Conservation (phyloP, 2,113 vertebrate species). For the Grammomys dolichurus region DNA sequence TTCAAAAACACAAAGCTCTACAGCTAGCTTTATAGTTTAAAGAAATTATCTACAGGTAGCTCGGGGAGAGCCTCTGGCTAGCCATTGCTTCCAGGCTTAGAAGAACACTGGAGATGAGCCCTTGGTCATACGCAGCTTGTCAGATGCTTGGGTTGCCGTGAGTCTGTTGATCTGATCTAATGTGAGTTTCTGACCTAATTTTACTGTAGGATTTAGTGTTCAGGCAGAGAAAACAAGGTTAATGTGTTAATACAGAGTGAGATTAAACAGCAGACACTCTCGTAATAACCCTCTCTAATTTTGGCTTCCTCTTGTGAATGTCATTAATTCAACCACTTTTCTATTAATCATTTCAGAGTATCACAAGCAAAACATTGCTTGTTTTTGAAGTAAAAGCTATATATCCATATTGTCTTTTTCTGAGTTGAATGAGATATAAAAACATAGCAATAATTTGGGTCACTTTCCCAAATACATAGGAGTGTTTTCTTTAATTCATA, state of each 20-base stretch:
- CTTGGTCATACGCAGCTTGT: slow-evolving; percentile 29
- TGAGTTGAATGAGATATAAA: slow-evolving; percentile 1
- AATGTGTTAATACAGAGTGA: slow-evolving; percentile 82
- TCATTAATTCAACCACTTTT: slow-evolving; percentile 70
- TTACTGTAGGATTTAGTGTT: slow-evolving; percentile 77
- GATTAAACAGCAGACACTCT: slow-evolving; percentile 77
- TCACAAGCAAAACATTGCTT: slow-evolving; percentile 29
- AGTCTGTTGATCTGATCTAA: slow-evolving; percentile 85
- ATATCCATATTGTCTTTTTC: slow-evolving; percentile 54
- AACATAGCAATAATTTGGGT: background rate
- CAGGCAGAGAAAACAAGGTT: slow-evolving; percentile 86
- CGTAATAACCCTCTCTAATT: slow-evolving; percentile 56
- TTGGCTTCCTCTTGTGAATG: slow-evolving; percentile 67
- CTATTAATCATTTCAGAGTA: slow-evolving; percentile 57
- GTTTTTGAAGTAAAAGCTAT: slow-evolving; percentile 52
- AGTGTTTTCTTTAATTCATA: background rate
- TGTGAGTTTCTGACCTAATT: slow-evolving; percentile 90
- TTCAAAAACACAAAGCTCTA: background rate
- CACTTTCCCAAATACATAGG: background rate
- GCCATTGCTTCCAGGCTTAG: background rate
- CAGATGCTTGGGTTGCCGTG: slow-evolving; percentile 78
- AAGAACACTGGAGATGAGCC: background rate
- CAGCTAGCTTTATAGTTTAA: background rate
- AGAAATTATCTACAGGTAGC: background rate
- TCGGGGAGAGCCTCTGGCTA: background rate